Conservation (phyloP, 2,113 vertebrate species). For the Heterotis niloticus region DNA sequence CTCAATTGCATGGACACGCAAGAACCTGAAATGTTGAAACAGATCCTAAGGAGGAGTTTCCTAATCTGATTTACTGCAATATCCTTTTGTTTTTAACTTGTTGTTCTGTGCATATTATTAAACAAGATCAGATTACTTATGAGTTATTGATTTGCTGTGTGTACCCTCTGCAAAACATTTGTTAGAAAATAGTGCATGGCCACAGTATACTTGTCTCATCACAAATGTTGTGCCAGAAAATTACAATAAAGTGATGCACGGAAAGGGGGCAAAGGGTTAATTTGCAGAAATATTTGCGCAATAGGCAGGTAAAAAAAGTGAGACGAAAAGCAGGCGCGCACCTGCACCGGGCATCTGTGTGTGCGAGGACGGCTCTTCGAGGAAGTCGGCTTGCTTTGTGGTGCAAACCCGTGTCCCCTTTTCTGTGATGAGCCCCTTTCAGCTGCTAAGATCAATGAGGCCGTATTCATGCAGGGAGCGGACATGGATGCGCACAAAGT, state of each 20-base stretch:
- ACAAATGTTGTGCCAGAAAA: background rate
- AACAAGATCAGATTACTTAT: background rate
- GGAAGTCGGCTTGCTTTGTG: constrained; percentile 46
- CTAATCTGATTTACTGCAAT: constrained; percentile 13
- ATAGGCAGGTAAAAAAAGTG: background rate
- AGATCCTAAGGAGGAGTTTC: constrained; percentile 15
- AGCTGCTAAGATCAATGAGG: constrained; percentile 54
- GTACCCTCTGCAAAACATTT: background rate
- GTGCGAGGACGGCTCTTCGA: constrained; percentile 50
- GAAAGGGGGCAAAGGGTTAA: background rate
- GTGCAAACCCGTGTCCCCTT: constrained; percentile 34
- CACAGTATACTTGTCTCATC: background rate
- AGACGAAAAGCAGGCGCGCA: background rate
- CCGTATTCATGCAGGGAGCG: constrained; percentile 49
- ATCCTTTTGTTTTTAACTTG: background rate
- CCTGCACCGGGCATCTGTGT: constrained; percentile 24
- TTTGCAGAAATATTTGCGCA: background rate
- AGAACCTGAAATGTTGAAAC: no score
- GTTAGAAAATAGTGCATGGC: background rate
- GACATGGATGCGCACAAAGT: constrained; percentile 31
- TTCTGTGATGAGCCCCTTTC: constrained; percentile 46
- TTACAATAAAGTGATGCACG: background rate
- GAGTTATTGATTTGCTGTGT: background rate
- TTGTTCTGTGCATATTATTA: background rate
- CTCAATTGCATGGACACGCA: no score